These are phyloP conservation scores for Papilio elwesi DNA, from an alignment of 2,888 invertebrate species.

Conservation along the genomic window DNA sequence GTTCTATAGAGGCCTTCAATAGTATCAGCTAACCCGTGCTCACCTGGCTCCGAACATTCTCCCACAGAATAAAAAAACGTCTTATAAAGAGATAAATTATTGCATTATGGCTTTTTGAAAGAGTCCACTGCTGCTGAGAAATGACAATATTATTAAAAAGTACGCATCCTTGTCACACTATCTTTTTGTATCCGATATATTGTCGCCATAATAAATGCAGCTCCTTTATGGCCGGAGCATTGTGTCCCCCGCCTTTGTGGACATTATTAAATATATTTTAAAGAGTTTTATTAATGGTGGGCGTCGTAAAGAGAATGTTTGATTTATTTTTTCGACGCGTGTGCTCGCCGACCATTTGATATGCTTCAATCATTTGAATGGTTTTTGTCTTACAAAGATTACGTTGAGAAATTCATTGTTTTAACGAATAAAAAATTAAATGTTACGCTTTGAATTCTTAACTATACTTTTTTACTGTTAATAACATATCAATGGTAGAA, in stretches of 20 bases:
- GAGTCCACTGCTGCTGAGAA: constrained; percentile 84
- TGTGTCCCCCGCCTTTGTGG: constrained; percentile 80
- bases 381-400: constrained; percentile 38
- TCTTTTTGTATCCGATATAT: constrained; percentile 84
- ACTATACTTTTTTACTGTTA: too few species aligned
- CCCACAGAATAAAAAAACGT: constrained; percentile 78
- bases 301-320: constrained; percentile 78
- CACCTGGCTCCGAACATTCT: constrained; percentile 74
- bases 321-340: constrained; percentile 85
- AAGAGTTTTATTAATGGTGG: constrained; percentile 84
- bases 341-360: constrained; percentile 71
- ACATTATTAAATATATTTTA: constrained; percentile 85
- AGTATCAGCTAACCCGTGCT: constrained; percentile 75
- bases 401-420: constrained; percentile 8
- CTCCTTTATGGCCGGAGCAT: constrained; percentile 80
- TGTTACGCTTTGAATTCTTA: too few species aligned
- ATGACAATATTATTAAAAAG: constrained; percentile 85
- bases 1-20: constrained; percentile 49
- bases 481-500: too few species aligned
- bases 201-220: constrained; percentile 84
- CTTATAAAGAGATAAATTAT: constrained; percentile 85
- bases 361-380: constrained; percentile 72
- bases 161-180: constrained; percentile 83
- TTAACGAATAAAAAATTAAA: not conserved
- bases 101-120: constrained; percentile 84